A percentile compares a stretch with the other conserved stretches of the same genome.
Conservation (phyloP, 2,797 vertebrate species). For the Echiichthys vipera region DNA sequence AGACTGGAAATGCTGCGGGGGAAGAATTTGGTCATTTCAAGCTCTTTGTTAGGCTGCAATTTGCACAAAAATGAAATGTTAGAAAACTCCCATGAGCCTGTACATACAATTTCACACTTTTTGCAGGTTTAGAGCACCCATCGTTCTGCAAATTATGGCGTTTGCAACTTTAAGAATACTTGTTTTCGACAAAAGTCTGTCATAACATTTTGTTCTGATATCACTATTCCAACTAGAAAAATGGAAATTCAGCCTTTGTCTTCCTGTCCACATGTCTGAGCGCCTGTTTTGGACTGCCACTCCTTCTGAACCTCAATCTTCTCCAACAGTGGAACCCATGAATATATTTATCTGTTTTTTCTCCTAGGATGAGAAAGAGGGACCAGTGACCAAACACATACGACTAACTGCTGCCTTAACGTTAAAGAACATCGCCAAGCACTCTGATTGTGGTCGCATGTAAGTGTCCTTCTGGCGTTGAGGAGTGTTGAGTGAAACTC, state of each 20-base stretch:
- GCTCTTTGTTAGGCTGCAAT: background rate
- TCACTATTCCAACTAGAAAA: background rate
- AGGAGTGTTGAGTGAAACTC: background rate
- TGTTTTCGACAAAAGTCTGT: background rate
- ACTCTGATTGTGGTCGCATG: constrained; percentile 99
- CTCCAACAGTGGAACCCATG: background rate
- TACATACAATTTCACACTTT: background rate
- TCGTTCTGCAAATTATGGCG: background rate
- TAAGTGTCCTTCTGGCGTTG: constrained; percentile 78
- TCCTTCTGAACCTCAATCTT: background rate
- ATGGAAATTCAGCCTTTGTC: background rate
- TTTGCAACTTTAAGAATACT: background rate
- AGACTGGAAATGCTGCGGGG: background rate
- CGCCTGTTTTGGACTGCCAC: too few species aligned
- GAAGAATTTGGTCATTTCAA: background rate
- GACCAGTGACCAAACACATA: constrained; percentile 99
- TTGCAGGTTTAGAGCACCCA: background rate
- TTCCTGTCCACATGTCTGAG: background rate
- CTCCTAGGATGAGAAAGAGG: constrained; percentile 96
- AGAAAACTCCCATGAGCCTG: background rate
- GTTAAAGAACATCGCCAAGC: constrained; percentile 99
- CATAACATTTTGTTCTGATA: background rate
- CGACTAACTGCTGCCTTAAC: constrained; percentile 99
- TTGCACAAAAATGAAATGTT: background rate
- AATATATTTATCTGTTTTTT: constrained; percentile 21